Conservation (phyloP, 1,140 invertebrate genomes). For the Caenorhabditis tropicalis region DNA sequence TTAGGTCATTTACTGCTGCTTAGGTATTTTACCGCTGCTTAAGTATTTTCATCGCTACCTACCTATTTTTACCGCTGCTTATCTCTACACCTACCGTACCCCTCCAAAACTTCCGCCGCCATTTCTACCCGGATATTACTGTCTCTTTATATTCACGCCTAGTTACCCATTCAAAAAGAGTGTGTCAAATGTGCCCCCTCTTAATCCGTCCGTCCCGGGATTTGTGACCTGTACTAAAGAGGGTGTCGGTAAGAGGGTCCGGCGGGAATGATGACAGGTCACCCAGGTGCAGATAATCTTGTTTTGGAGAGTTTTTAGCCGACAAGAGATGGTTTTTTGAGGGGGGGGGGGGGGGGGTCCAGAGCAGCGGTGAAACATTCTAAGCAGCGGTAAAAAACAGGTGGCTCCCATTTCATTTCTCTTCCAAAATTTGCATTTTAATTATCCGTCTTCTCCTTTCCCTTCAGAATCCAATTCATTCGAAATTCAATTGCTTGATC, state of each 20-base stretch:
- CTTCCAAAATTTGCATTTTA: not conserved
- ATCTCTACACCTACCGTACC: not conserved
- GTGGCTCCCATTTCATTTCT: no score
- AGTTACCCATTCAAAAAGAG: conserved; percentile 10
- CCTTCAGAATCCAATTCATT: not conserved
- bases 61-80: no score
- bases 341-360: no score
- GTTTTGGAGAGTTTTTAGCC: no score
- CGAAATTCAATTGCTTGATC: not conserved
- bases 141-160: not conserved
- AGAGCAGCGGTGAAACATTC: no score
- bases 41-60: no score
- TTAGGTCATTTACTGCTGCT: no score
- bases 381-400: not conserved
- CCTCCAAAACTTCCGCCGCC: not conserved
- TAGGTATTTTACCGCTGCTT: not conserved
- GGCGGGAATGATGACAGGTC: no score
- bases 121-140: not conserved
- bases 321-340: no score
- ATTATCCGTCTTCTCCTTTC: not conserved
- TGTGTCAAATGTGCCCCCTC: not conserved
- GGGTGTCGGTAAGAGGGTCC: not conserved
- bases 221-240: not conserved
- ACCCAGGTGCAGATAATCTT: no score
- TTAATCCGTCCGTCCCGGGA: not conserved